phyloP scores from a whole-genome alignment of 2,113 vertebrate species.

The Numida meleagris region DNA sequence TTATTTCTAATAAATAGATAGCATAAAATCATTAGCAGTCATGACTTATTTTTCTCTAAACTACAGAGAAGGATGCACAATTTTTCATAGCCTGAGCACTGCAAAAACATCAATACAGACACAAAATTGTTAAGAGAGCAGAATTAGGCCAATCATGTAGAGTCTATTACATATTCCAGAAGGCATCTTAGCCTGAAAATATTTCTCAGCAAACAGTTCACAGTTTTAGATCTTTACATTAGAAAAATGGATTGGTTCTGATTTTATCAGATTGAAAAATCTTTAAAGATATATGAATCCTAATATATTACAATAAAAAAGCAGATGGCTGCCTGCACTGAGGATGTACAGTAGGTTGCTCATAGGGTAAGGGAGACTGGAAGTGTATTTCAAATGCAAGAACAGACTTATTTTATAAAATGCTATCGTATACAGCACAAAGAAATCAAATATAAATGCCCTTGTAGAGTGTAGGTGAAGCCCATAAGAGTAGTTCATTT shows the following conservation, averaged over 20 bases:
- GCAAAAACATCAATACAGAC: constrained; percentile 10
- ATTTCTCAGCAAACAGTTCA: neutral
- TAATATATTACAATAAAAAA: neutral
- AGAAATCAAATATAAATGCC: neutral
- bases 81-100: neutral
- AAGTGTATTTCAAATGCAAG: neutral
- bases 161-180: neutral
- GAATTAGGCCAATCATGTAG: neutral
- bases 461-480: neutral
- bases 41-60: constrained; percentile 8
- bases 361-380: neutral
- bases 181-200: constrained; percentile 8
- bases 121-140: neutral
- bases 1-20: constrained; percentile 31
- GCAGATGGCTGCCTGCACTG: neutral
- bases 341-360: neutral
- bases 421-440: neutral
- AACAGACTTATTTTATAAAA: neutral
- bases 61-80: neutral
- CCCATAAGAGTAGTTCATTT: neutral
- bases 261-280: constrained; percentile 37
- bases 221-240: constrained; percentile 11
- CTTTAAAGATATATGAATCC: constrained; percentile 17
- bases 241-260: constrained; percentile 7
- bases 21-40: neutral